A percentile compares a stretch with the other conserved stretches of the same genome.
Conservation (phyloP, 2,888 invertebrate genomes). For the Microctonus hyperodae region DNA sequence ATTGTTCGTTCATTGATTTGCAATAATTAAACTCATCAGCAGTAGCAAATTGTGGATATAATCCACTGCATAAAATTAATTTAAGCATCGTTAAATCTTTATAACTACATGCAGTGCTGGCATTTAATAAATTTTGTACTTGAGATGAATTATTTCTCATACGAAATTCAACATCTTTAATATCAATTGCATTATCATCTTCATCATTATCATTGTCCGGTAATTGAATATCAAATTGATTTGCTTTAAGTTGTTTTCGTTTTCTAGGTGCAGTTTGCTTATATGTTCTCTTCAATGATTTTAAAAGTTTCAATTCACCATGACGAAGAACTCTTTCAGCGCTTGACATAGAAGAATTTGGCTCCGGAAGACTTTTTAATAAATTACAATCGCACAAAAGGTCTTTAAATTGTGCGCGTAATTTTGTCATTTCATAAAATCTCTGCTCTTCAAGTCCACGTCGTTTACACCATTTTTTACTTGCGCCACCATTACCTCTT, state of each 20-base stretch:
- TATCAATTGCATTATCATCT: constrained; percentile 71
- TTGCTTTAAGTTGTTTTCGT: constrained; percentile 78
- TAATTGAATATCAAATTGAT: constrained; percentile 73
- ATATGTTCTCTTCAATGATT: constrained; percentile 78
- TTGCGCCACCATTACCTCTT: constrained; percentile 49
- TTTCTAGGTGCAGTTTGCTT: constrained; percentile 75
- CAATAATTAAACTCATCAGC: constrained; percentile 93
- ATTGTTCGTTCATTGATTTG: constrained; percentile 81
- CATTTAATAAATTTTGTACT: constrained; percentile 72
- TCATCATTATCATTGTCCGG: constrained; percentile 63
- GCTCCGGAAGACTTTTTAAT: constrained; percentile 65
- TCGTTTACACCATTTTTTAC: constrained; percentile 84
- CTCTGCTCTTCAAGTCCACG: constrained; percentile 96
- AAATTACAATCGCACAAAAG: constrained; percentile 77
- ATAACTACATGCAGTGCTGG: constrained; percentile 71
- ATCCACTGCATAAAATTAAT: constrained; percentile 86
- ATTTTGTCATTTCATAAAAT: constrained; percentile 94
- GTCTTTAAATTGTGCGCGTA: constrained; percentile 87
- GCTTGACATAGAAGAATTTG: constrained; percentile 68
- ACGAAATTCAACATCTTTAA: constrained; percentile 87
- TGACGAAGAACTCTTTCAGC: constrained; percentile 82
- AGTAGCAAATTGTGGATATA: constrained; percentile 96
- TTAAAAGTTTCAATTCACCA: constrained; percentile 88
- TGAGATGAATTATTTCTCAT: constrained; percentile 78
- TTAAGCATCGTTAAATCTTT: constrained; percentile 76